phyloP scores from a whole-genome alignment of 2,113 vertebrate genomes.

The Podarcis raffonei region DNA sequence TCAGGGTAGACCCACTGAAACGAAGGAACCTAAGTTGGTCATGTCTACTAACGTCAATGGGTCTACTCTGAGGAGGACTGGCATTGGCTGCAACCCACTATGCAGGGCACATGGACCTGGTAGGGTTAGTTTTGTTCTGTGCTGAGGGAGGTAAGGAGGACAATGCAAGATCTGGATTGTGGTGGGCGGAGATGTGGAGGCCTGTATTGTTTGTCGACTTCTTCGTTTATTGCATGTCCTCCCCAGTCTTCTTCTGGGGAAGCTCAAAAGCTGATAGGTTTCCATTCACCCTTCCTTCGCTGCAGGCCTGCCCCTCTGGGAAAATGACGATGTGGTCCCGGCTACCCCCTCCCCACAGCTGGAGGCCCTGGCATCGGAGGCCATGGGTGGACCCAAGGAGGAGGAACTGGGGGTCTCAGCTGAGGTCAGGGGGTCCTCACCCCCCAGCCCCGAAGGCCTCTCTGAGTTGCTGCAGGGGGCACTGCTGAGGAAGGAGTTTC shows the following conservation, averaged over 20 bases:
- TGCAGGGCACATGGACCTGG: no score
- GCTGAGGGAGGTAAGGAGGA: not conserved
- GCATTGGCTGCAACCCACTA: no score
- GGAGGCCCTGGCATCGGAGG: not conserved
- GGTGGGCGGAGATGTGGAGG: not conserved
- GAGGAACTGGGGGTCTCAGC: not conserved
- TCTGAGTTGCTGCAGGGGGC: slow-evolving; percentile 84
- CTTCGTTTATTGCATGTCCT: not conserved
- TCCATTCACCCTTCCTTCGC: slow-evolving; percentile 34
- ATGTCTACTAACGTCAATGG: no score
- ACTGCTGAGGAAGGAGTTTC: slow-evolving; percentile 84
- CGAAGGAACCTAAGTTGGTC: no score
- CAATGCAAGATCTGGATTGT: not conserved
- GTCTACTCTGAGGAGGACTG: no score
- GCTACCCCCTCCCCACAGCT: not conserved
- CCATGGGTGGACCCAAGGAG: slow-evolving; percentile 7
- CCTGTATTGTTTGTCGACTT: not conserved
- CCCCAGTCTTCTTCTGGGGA: not conserved
- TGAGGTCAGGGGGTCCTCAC: slow-evolving; percentile 58
- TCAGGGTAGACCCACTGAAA: not conserved
- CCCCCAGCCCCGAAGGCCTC: slow-evolving; percentile 67
- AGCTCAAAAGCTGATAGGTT: not conserved
- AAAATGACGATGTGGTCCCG: slow-evolving; percentile 48
- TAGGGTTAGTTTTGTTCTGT: no score
- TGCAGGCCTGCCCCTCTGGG: slow-evolving; percentile 81